A percentile compares a stretch with the other conserved stretches of the same genome.
phyloP scores from a whole-genome alignment of 2,113 vertebrate genomes.

The Phalacrocorax carbo region DNA sequence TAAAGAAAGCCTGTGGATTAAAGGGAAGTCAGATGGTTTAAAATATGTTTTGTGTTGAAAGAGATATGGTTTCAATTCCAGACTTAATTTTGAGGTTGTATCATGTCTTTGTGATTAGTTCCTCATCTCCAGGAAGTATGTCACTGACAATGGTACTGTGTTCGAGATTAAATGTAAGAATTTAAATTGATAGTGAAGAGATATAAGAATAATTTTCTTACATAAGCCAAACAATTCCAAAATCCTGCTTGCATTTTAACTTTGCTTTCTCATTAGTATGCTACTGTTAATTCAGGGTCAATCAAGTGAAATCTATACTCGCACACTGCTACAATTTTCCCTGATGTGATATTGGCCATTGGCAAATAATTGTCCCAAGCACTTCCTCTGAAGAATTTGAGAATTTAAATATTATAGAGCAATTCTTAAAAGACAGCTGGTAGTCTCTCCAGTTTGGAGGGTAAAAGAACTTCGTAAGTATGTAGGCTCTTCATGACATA shows the following conservation, averaged over 20 bases:
- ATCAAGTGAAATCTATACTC: background rate
- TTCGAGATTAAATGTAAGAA: background rate
- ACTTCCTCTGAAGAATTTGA: background rate
- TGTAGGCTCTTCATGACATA: background rate
- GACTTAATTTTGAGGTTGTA: background rate
- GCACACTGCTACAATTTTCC: background rate
- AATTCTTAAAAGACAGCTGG: background rate
- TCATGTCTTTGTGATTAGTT: background rate
- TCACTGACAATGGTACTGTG: background rate
- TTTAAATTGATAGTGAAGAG: background rate
- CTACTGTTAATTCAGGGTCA: background rate
- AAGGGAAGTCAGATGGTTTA: background rate
- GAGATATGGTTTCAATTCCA: background rate
- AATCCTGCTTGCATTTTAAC: background rate
- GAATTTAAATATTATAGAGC: background rate
- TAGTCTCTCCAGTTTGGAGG: background rate
- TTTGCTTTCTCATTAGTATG: background rate
- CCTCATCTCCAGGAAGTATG: background rate
- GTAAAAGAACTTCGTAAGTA: background rate
- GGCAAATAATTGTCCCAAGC: background rate
- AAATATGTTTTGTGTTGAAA: background rate
- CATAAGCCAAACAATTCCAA: background rate
- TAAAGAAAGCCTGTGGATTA: background rate
- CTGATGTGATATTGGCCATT: fast-evolving
- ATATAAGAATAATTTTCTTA: background rate